Conservation (phyloP, 2,888 invertebrate species). For the Tupiocoris notatus region DNA sequence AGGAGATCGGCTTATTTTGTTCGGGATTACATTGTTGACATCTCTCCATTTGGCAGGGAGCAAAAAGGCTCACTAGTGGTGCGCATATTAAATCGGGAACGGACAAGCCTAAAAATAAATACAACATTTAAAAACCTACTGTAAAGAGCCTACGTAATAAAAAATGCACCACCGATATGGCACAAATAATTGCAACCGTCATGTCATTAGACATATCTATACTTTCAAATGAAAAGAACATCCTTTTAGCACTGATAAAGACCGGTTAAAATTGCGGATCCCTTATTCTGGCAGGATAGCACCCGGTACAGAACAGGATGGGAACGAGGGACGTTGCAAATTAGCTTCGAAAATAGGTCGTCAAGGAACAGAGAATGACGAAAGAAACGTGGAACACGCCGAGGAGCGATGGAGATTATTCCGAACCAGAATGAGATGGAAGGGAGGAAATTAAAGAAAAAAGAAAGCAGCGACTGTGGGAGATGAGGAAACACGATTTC, state of each 20-base stretch:
- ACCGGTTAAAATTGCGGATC: neutral
- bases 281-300: neutral
- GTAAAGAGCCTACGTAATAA: too few species aligned
- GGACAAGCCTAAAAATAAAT: conserved; percentile 9
- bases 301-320: neutral
- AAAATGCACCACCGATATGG: too few species aligned
- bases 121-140: neutral
- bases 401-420: too few species aligned
- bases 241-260: neutral
- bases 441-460: too few species aligned
- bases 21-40: conserved; percentile 18
- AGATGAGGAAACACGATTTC: neutral
- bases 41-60: conserved; percentile 26
- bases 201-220: too few species aligned
- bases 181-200: too few species aligned
- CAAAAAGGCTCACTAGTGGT: neutral
- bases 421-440: too few species aligned
- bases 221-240: neutral
- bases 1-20: neutral
- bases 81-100: neutral
- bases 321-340: conserved; percentile 25
- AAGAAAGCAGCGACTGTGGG: too few species aligned
- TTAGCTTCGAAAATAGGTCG: conserved; percentile 14
- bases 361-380: conserved; percentile 11
- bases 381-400: conserved; percentile 22